A percentile compares a stretch with the other conserved stretches of the same genome.
Conservation (phyloP, 2,113 vertebrate species). For the Triplophysa dalaica region DNA sequence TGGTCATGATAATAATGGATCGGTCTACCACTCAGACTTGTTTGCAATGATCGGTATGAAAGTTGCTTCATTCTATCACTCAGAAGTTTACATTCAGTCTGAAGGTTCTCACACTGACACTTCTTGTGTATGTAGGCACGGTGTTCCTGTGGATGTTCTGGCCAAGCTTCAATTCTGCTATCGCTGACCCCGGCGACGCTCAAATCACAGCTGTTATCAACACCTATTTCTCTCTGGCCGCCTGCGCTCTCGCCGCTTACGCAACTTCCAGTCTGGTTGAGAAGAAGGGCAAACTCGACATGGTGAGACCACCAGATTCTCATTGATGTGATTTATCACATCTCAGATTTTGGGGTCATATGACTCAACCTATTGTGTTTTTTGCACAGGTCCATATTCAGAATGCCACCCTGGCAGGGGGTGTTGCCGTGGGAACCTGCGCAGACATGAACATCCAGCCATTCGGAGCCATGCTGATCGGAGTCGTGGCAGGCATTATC, state of each 20-base stretch:
- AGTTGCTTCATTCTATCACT: no score
- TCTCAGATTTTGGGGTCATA: not conserved
- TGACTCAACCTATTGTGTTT: not conserved
- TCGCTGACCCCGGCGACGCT: conserved; percentile 39
- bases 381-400: conserved; percentile 89
- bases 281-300: conserved; percentile 85
- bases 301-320: conserved; percentile 76
- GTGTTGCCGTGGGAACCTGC: conserved; percentile 93
- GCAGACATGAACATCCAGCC: conserved; percentile 84
- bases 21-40: conserved; percentile 88
- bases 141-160: conserved; percentile 92
- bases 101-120: no score
- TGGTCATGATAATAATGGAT: conserved; percentile 84
- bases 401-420: conserved; percentile 93
- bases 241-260: conserved; percentile 82
- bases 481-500: conserved; percentile 80
- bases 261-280: conserved; percentile 86
- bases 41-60: conserved; percentile 96
- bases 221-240: conserved; percentile 89
- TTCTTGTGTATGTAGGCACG: conserved; percentile 62
- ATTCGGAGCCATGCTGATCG: conserved; percentile 84
- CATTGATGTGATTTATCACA: not conserved
- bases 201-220: conserved; percentile 81
- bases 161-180: conserved; percentile 96
- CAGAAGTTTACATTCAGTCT: not conserved